Evolutionary conservation across 1,140 invertebrate species (phyloP).

Genomic region (Pogonomyrmex californicus): DNA sequence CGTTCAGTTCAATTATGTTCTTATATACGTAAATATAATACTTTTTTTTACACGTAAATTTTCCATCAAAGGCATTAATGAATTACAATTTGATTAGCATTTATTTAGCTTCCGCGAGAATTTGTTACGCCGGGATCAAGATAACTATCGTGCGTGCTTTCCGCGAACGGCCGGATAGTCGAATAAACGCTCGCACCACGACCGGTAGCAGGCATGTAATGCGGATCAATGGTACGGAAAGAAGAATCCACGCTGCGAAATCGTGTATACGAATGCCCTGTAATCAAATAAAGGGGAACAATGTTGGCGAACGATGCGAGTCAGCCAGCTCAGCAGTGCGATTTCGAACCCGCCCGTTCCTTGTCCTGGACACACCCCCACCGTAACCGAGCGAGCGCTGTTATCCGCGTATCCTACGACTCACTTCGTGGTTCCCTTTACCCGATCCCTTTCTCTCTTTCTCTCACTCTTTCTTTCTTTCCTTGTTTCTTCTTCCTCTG

Average conservation of each 20-base stretch:
- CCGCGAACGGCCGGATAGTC: constrained; percentile 21
- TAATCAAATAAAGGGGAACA: constrained; percentile 87
- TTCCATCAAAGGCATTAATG: not conserved
- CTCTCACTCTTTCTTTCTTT: not conserved
- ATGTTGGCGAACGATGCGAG: constrained; percentile 85
- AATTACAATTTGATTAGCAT: constrained; percentile 28
- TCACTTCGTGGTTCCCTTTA: constrained; percentile 71
- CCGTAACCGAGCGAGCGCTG: constrained; percentile 84
- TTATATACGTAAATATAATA: not conserved
- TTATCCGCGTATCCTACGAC: constrained; percentile 81
- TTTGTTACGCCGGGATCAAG: constrained; percentile 4
- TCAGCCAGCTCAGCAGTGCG: constrained; percentile 85
- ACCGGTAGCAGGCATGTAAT: constrained; percentile 61
- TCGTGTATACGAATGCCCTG: constrained; percentile 85
- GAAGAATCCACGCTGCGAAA: constrained; percentile 79
- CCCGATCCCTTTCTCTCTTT: constrained; percentile 17
- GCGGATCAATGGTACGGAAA: constrained; percentile 79
- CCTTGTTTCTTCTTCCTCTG: not conserved
- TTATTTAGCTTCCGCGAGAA: not conserved
- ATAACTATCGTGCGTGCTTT: constrained; percentile 37
- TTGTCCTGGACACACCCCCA: constrained; percentile 87
- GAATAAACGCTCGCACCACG: constrained; percentile 48
- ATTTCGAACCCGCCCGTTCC: constrained; percentile 86
- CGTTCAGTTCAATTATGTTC: not conserved
- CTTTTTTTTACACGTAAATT: not conserved